Base-by-base conservation (phyloP, 2,113 vertebrate species). In the Siphamia tubifer region DNA sequence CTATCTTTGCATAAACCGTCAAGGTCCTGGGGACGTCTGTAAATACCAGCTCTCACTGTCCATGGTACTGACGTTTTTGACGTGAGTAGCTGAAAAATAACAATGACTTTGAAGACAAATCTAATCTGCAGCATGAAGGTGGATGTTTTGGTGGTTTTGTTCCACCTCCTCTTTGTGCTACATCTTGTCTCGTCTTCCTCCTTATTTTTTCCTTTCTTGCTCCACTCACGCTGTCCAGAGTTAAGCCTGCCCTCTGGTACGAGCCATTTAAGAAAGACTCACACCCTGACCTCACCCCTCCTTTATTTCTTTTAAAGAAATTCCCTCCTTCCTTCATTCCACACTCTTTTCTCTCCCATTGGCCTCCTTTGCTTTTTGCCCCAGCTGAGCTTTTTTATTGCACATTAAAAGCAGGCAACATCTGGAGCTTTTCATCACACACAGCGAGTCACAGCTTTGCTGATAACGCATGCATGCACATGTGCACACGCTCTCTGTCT, bases 381-480 rank as follows among this genome's bases (percentile, higher is more conserved):
- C 92, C 92, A 94, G 87, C 92, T 92, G 95, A 94, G 93, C 93
- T 92, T 94, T 95, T 96, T 94, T 92, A 91, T 88, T 91, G 84
- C 91, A 92, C 94, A 94, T 95, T 94, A 94, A 95, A 89, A 93
- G 93, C 93, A 89, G 91, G 90, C 92, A 96, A 93, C 94, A 94
- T 94, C 93, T 94, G 93, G 93, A 91, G 89, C 93, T 90, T 92
- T 96, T 95, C 90, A 92, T 83, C 64, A 65, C 86, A 70, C 89
- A 82, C 89, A 88, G 89, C 85, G 56, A 89, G 79, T 77, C 81
- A 67, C 81, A 80, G 86, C 86, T 85, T 86, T 69, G 84, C 82
- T 58, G 76, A 82, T 89, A 88, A 87, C 82, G 79, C 88, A 85
- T 84, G 76, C 86, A 79, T 81, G 76, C 87, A 83, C 84, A 58